Conservation (phyloP, 2,113 vertebrate species). For the Vidua chalybeata region DNA sequence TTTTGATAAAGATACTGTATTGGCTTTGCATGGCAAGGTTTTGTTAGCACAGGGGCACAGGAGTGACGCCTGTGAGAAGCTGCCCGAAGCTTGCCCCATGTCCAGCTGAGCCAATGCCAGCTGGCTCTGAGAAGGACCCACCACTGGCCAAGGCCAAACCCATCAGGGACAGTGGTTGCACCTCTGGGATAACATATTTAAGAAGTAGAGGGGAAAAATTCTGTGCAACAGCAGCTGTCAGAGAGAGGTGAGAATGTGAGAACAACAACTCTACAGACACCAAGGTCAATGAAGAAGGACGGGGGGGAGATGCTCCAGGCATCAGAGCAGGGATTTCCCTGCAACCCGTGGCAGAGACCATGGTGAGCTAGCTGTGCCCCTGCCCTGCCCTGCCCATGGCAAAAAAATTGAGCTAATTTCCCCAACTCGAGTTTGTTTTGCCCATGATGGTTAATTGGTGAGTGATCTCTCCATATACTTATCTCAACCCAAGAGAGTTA, state of each 20-base stretch:
- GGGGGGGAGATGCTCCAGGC: background rate
- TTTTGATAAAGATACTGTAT: background rate
- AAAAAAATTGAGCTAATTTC: background rate
- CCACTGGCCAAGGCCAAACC: background rate
- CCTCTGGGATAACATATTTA: background rate
- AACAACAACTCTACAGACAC: background rate
- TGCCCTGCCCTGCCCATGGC: background rate
- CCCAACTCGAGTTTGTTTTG: background rate
- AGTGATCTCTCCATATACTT: background rate
- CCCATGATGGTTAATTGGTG: background rate
- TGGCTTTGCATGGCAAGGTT: background rate
- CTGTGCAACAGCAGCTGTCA: background rate
- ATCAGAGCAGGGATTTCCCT: background rate
- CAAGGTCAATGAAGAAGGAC: background rate
- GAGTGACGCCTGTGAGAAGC: background rate
- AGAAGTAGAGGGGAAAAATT: background rate
- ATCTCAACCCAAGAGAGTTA: background rate
- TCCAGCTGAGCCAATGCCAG: background rate
- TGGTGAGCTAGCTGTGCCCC: background rate
- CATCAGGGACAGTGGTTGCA: too few species aligned
- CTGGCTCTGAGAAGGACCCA: background rate
- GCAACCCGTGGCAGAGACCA: background rate
- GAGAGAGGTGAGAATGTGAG: background rate
- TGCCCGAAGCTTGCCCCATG: background rate
- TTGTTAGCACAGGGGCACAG: background rate